Conservation (phyloP, 2,888 invertebrate genomes). For the Tryphoninae sp. region DNA sequence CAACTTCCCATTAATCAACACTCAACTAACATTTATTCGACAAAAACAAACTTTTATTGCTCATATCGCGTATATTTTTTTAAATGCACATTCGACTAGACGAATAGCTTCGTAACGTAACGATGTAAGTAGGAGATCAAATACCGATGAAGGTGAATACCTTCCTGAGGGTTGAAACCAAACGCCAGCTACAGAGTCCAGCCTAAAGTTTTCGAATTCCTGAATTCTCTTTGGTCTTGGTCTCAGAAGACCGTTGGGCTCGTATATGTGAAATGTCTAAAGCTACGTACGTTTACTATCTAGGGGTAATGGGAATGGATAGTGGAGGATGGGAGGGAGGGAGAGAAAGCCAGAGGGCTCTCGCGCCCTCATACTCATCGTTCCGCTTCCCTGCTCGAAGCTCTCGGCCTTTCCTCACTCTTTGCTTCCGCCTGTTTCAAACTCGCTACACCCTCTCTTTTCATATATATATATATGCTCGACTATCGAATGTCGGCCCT, state of each 20-base stretch:
- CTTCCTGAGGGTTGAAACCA: constrained; percentile 10
- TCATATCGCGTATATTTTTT: too few relatives aligned
- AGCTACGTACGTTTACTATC: too few relatives aligned
- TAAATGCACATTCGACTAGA: too few relatives aligned
- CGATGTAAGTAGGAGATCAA: not conserved
- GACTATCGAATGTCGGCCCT: constrained; percentile 59
- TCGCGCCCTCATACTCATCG: constrained; percentile 30
- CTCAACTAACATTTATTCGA: too few relatives aligned
- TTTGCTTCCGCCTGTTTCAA: constrained; percentile 1
- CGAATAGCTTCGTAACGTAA: too few relatives aligned
- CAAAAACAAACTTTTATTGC: too few relatives aligned
- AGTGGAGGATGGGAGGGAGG: constrained; percentile 24
- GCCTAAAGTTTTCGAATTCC: constrained; percentile 41
- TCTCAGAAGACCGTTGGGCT: not conserved
- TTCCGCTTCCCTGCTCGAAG: constrained; percentile 29
- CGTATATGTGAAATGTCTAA: not conserved
- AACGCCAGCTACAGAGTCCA: constrained; percentile 10
- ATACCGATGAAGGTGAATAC: constrained; percentile 11
- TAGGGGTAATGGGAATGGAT: constrained; percentile 5
- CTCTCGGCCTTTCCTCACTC: constrained; percentile 21
- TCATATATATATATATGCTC: not conserved
- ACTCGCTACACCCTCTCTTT: constrained; percentile 13
- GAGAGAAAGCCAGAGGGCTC: constrained; percentile 34
- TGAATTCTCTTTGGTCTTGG: constrained; percentile 31
- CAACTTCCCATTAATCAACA: too few relatives aligned